phyloP scores from a whole-genome alignment of 2,888 invertebrate genomes.

The Chymomyza procnemis region DNA sequence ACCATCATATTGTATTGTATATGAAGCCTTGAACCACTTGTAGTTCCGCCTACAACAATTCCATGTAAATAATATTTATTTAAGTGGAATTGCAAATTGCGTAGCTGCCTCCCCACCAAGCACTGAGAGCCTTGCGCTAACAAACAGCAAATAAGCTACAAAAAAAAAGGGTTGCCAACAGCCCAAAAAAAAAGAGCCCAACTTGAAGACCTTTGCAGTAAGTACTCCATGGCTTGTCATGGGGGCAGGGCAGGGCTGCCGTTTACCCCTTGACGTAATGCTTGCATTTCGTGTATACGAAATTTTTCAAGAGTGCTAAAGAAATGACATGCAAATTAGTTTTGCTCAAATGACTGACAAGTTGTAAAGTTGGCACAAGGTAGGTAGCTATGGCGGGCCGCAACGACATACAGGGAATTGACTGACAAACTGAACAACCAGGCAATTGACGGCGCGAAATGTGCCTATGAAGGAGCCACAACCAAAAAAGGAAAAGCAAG shows the following conservation, averaged over 20 bases:
- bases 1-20: too few relatives aligned
- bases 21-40: too few relatives aligned
- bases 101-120: background rate
- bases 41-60: background rate
- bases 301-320: constrained; percentile 70
- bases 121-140: background rate
- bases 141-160: background rate
- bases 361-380: constrained; percentile 54
- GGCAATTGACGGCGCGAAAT: constrained; percentile 28
- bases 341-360: constrained; percentile 74
- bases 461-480: constrained; percentile 49
- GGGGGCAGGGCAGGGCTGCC: too few relatives aligned
- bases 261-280: constrained; percentile 14
- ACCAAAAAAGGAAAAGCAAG: too few relatives aligned
- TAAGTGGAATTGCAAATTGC: constrained; percentile 23
- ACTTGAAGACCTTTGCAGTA: background rate
- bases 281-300: constrained; percentile 55
- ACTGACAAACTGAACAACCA: background rate
- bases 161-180: background rate
- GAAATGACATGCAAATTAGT: constrained; percentile 74
- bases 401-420: background rate
- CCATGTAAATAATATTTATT: constrained; percentile 30
- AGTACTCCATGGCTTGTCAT: background rate
- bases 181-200: background rate
- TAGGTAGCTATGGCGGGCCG: background rate